Conservation (phyloP, 2,113 vertebrate genomes). For the Triplophysa dalaica region DNA sequence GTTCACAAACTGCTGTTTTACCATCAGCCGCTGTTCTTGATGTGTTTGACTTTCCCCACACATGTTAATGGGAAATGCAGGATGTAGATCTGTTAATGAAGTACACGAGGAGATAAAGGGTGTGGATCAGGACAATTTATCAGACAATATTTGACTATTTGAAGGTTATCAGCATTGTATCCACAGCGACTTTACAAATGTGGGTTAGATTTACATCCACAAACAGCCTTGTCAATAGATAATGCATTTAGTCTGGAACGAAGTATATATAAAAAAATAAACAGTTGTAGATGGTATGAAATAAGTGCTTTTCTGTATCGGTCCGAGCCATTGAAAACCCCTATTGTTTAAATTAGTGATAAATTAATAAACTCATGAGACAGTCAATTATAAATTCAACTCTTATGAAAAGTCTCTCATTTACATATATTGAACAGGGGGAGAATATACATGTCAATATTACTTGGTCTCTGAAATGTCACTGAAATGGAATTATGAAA, state of each 20-base stretch:
- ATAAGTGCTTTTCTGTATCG: no score
- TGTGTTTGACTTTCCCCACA: slow-evolving; percentile 45
- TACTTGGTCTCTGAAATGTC: slow-evolving; percentile 17
- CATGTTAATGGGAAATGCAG: slow-evolving; percentile 2
- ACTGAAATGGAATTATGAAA: not conserved
- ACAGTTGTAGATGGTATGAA: no score
- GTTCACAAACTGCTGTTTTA: slow-evolving; percentile 73
- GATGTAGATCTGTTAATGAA: not conserved
- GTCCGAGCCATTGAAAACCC: no score
- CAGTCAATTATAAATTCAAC: slow-evolving; percentile 13
- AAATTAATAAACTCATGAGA: not conserved
- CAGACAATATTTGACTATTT: slow-evolving; percentile 4
- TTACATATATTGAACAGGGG: slow-evolving; percentile 44
- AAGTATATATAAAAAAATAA: no score
- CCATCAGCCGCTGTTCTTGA: slow-evolving; percentile 56
- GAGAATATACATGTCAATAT: not conserved
- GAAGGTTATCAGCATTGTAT: not conserved
- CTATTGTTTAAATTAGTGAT: no score
- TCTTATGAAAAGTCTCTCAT: slow-evolving; percentile 59
- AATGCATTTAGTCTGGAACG: no score
- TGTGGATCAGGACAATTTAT: not conserved
- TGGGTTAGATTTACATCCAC: no score
- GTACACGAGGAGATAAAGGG: not conserved
- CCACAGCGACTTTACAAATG: no score
- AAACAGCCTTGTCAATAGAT: no score